Percentiles rank a stretch among this genome's conserved stretches.
These are phyloP conservation scores for Idaea dimidiata DNA, from an alignment of 2,888 invertebrate genomes.

Conservation along the genomic window DNA sequence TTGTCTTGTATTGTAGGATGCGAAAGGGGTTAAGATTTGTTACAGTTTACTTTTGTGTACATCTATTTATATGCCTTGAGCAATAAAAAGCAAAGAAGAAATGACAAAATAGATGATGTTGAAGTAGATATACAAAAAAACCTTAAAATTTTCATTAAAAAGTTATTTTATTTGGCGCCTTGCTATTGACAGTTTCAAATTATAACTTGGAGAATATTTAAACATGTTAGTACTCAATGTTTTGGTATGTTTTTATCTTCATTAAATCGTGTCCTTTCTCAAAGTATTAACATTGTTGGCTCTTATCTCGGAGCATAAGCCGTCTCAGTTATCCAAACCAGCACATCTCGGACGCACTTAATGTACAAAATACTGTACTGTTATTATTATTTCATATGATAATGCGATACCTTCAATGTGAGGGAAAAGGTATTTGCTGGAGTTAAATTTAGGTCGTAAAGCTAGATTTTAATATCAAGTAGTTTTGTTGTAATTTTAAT, in stretches of 20 bases:
- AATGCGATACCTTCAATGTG: slow-evolving; percentile 56
- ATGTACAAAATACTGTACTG: slow-evolving; percentile 77
- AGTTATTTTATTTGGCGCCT: background rate
- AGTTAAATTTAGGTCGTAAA: background rate
- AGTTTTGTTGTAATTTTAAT: too few species aligned
- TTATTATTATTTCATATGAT: slow-evolving; percentile 74
- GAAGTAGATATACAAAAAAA: too few species aligned
- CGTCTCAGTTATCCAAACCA: slow-evolving; percentile 61
- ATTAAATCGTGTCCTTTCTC: slow-evolving; percentile 6
- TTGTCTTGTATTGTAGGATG: too few species aligned
- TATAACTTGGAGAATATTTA: background rate
- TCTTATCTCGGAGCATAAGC: slow-evolving; percentile 48
- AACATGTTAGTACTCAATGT: slow-evolving; percentile 16
- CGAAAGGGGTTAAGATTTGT: too few species aligned
- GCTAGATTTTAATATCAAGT: too few species aligned
- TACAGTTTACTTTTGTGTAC: too few species aligned
- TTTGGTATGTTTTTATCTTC: slow-evolving; percentile 9
- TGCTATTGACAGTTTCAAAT: background rate
- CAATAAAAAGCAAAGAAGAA: too few species aligned
- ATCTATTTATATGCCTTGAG: too few species aligned
- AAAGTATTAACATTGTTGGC: slow-evolving; percentile 27
- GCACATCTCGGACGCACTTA: slow-evolving; percentile 70
- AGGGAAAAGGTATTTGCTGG: slow-evolving; percentile 24
- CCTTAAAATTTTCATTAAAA: background rate
- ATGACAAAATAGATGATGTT: too few species aligned